These are phyloP conservation scores for Salvator merianae DNA, from an alignment of 2,113 vertebrate species.

Conservation along the genomic window DNA sequence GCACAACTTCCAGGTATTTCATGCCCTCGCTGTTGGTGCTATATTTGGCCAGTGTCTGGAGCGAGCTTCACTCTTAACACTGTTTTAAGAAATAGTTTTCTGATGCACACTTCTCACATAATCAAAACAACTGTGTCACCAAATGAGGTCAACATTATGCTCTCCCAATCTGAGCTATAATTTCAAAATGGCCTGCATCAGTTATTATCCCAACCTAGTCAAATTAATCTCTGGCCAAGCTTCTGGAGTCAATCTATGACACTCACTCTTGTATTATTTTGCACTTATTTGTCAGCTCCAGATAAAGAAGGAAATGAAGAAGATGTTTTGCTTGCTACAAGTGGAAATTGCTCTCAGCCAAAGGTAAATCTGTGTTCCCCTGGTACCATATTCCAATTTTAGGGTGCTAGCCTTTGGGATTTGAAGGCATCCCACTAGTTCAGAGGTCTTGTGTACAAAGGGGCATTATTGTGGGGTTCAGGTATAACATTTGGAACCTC, in stretches of 20 bases:
- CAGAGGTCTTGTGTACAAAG: no score
- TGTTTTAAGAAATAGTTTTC: neutral
- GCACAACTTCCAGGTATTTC: no score
- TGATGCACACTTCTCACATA: neutral
- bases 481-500: no score
- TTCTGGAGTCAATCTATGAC: constrained; percentile 61
- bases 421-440: no score
- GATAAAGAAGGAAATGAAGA: constrained; percentile 71
- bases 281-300: constrained; percentile 71
- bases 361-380: constrained; percentile 66
- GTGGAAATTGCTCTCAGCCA: constrained; percentile 54
- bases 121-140: neutral
- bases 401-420: no score
- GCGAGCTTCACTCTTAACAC: no score
- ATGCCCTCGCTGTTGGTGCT: no score
- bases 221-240: constrained; percentile 54
- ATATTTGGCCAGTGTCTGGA: no score
- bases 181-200: neutral
- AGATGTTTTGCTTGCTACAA: constrained; percentile 68
- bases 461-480: no score
- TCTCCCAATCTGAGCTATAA: no score
- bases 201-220: neutral
- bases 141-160: no score
- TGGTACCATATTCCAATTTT: no score
- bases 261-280: constrained; percentile 57